Evolutionary conservation across 2,888 invertebrate genomes (phyloP).

Genomic region (Lasiommata megera): DNA sequence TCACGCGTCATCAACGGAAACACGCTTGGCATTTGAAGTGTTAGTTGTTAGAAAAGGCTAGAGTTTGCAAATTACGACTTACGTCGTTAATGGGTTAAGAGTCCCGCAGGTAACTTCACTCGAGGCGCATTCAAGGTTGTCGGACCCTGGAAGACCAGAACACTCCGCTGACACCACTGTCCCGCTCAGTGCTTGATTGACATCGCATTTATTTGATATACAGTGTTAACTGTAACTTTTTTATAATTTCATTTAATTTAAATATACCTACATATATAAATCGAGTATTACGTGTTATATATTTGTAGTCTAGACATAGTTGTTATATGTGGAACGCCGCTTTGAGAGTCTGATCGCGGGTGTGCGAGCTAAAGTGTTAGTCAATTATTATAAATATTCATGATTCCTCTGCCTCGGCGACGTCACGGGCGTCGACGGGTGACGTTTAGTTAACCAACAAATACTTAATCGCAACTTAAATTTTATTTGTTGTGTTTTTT

Average conservation of each 20-base stretch:
- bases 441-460: background rate
- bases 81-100: too few relatives aligned
- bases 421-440: constrained; percentile 38
- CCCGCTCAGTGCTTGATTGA: constrained; percentile 8
- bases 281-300: background rate
- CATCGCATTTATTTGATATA: constrained; percentile 11
- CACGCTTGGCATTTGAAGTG: too few relatives aligned
- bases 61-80: too few relatives aligned
- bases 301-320: background rate
- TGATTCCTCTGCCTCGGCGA: constrained; percentile 40
- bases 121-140: background rate
- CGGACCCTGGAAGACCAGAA: constrained; percentile 1
- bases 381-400: constrained; percentile 70
- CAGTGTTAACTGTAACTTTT: background rate
- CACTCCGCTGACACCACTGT: constrained; percentile 17
- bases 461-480: background rate
- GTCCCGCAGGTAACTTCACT: background rate
- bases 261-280: background rate
- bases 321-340: constrained; percentile 12
- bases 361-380: constrained; percentile 52
- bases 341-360: constrained; percentile 21
- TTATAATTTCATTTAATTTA: constrained; percentile 1
- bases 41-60: too few relatives aligned
- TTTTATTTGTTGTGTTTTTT: background rate
- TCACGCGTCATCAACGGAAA: too few relatives aligned